Evolutionary conservation across 1,140 invertebrate genomes (phyloP), one percentile per base, ranked within the genome.

Genomic region (Caenorhabditis inopinata): DNA sequence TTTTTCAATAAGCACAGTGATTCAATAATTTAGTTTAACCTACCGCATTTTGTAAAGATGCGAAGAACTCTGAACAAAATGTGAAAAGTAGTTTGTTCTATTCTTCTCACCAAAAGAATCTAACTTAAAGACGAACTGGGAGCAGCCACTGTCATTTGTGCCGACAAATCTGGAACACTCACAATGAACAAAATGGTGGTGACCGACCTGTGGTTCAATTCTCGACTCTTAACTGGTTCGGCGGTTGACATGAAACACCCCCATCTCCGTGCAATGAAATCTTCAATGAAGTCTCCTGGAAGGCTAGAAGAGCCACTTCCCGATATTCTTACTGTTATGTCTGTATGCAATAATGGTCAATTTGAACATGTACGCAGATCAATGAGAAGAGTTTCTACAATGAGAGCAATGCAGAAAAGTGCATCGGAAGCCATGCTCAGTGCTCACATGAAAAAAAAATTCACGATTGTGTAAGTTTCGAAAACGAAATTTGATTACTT

Each of bases 141-240:
- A 81, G 98, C 97, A 89, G 96, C 97, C 0, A 97, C 96, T 90
- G 94, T 98, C 5, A 96, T 99, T 80, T 98, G 96, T 90, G 97
- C 95, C 1, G 97, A 99, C 90, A 99, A 99, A 91, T 99, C 97
- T 27, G 97, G 97, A 23, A 99, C 97, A 0, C 91, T 99, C 38
- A 99, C 97, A 0, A 94, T 96, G 89, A 99, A 99, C 89, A 95
- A 98, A 90, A 99, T 99, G 96, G 98, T 96, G 0, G 95, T 95
- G 5, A 97, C 96, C 1, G 93, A 93, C 73, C 73, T 88, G 12
- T 88, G 87, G 84, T 86, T 86, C 74, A 86, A 86, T 73, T 68
- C 76, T 11, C 58, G 83, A 25, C 78, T 85, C 18, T 42, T 86
- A 21, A 83, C 83, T 0, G 83, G 85, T 81, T 68, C 29, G 73